These are phyloP conservation scores for Brachyptera putata DNA, from an alignment of 2,888 invertebrate species.

Conservation along the genomic window DNA sequence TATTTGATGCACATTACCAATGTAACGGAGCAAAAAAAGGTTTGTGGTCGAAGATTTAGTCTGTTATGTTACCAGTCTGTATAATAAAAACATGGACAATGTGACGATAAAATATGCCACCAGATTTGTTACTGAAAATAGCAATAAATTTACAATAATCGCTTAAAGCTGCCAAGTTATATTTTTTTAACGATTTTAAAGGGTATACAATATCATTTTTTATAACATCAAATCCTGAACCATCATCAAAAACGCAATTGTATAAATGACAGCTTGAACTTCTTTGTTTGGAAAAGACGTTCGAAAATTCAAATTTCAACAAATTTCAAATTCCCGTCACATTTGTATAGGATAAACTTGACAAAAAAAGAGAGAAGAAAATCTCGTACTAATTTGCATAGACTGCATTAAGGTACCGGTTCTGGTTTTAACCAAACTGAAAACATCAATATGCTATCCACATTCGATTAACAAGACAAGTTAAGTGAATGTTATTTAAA, in stretches of 20 bases:
- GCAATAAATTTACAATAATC: constrained; percentile 1
- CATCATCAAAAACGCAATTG: neutral
- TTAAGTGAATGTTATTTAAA: neutral
- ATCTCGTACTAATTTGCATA: neutral
- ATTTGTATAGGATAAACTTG: neutral
- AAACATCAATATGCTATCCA: neutral
- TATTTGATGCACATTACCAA: too few relatives aligned
- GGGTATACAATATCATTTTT: neutral
- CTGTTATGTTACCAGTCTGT: too few relatives aligned
- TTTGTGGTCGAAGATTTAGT: too few relatives aligned
- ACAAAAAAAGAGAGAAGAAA: neutral
- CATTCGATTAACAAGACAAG: neutral
- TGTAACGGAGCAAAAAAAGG: too few relatives aligned
- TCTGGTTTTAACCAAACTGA: neutral
- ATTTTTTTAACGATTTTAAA: neutral
- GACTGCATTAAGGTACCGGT: neutral
- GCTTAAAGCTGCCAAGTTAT: neutral
- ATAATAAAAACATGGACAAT: too few relatives aligned
- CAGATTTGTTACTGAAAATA: too few relatives aligned
- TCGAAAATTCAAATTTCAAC: constrained; percentile 9
- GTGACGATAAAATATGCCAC: too few relatives aligned
- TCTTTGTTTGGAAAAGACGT: neutral
- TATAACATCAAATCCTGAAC: neutral
- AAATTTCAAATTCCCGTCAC: neutral
- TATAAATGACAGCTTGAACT: neutral